Base-by-base conservation (phyloP, 2,888 invertebrate genomes). In the Epinotia nisella region DNA sequence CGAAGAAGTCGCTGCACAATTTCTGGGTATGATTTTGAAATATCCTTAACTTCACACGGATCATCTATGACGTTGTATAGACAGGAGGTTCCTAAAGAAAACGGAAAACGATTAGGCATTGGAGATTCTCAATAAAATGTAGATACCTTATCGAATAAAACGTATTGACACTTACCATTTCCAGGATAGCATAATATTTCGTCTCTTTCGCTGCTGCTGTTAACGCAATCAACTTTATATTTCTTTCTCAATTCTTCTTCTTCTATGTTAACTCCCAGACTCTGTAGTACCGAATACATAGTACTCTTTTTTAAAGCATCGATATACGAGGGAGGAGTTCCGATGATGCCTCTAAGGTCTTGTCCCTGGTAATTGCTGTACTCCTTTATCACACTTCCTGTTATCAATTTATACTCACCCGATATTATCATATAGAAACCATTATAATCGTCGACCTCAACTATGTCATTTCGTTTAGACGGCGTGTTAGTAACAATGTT, bases 381-480 rank as follows among this genome's bases (percentile, higher is more conserved):
- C 29, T 74, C 24, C 39, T 66, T 53, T 1, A 35, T 62, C 3
- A 89, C 82, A 51, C 81, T 74, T 15, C 92, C 92, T 3, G 81
- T 87, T 2, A 92, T 67, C 13, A 93, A 77, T 77, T 93, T 93
- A 74, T 83, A 91, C 35, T 91, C 85, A 51, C 83, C 89, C 39
- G 77, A 78, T 74, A 83, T 87, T 17, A 90, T 80, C 3, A 89
- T 81, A 29, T 82, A 80, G 76, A 84, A 91, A 2, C 88, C 90
- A 7, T 77, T 73, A 45, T 80, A 85, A 75, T 92, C 91, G 71
- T 91, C 87, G 4, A 92, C 89, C 83, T 93, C 93, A 68, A 85
- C 83, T 49, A 92, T 79, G 53, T 83, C 81, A 9, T 81, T 76
- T 76, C 92, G 86, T 53, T 81, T 76, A 0, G 91, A 90, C 10